Percentiles rank a stretch among this genome's conserved stretches.
phyloP scores from a whole-genome alignment of 2,888 invertebrate genomes.

The Conistra vaccinii region DNA sequence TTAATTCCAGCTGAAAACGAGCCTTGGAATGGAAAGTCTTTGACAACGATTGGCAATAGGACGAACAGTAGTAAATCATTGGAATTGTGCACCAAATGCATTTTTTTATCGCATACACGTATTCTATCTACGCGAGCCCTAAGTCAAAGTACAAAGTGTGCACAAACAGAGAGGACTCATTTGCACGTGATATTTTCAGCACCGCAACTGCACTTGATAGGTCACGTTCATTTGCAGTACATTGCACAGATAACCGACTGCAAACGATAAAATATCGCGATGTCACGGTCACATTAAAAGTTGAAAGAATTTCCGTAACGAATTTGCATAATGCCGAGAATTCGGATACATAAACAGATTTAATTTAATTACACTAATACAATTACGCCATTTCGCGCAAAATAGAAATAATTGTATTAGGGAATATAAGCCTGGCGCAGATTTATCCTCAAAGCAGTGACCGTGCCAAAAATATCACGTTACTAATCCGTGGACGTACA shows the following conservation, averaged over 20 bases:
- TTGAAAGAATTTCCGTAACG: neutral
- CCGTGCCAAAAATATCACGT: conserved; percentile 49
- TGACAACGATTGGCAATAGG: neutral
- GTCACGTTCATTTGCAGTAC: conserved; percentile 37
- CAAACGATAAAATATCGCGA: conserved; percentile 28
- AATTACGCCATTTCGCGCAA: neutral
- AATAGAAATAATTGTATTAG: conserved; percentile 11
- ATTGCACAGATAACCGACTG: conserved; percentile 18
- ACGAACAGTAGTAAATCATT: neutral
- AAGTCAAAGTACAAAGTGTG: conserved; percentile 46
- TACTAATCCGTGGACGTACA: conserved; percentile 86
- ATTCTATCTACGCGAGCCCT: conserved; percentile 17
- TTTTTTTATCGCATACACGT: neutral
- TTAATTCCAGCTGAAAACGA: neutral
- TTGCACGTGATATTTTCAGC: conserved; percentile 53
- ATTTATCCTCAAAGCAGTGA: conserved; percentile 37
- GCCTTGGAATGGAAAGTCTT: neutral
- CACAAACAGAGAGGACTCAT: conserved; percentile 42
- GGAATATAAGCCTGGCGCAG: neutral
- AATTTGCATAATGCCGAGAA: neutral
- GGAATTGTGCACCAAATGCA: neutral
- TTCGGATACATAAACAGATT: neutral
- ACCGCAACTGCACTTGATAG: conserved; percentile 43
- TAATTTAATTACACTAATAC: neutral
- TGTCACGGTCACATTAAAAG: conserved; percentile 5